Percentiles rank a stretch among this genome's conserved stretches.
Conservation (phyloP, 2,797 vertebrate species). For the Pachyuromys duprasi region DNA sequence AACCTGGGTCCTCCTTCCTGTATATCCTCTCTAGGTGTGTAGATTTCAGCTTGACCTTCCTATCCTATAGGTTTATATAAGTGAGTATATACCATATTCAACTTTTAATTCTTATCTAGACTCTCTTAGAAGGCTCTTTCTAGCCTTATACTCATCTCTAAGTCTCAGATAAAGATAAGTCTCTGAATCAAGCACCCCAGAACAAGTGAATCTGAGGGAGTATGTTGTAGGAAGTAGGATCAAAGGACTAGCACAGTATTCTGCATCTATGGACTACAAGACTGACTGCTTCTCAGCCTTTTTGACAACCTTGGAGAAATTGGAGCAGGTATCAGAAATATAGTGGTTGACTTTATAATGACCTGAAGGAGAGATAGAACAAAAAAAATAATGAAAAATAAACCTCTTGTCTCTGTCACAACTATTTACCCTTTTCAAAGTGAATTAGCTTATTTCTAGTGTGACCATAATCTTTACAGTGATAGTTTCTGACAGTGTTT, state of each 20-base stretch:
- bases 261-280: neutral
- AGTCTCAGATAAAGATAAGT: neutral
- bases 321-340: constrained; percentile 35
- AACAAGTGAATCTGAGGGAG: neutral
- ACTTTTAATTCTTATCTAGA: neutral
- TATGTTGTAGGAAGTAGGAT: neutral
- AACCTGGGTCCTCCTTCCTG: too few relatives aligned
- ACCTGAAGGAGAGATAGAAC: constrained; percentile 68
- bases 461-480: constrained; percentile 74
- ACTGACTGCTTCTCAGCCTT: neutral
- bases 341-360: constrained; percentile 68
- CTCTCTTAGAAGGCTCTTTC: neutral
- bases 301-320: neutral
- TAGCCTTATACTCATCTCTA: neutral
- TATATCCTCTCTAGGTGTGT: too few relatives aligned
- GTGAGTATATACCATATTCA: too few relatives aligned
- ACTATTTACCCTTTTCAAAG: constrained; percentile 63
- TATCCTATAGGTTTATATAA: too few relatives aligned
- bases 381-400: neutral
- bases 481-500: constrained; percentile 71
- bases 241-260: neutral
- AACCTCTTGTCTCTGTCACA: constrained; percentile 71
- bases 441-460: constrained; percentile 77
- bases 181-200: neutral
- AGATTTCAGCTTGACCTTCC: too few relatives aligned